A percentile compares a stretch with the other conserved stretches of the same genome.
phyloP scores from a whole-genome alignment of 2,888 invertebrate genomes.

The Drosophila eohydei region DNA sequence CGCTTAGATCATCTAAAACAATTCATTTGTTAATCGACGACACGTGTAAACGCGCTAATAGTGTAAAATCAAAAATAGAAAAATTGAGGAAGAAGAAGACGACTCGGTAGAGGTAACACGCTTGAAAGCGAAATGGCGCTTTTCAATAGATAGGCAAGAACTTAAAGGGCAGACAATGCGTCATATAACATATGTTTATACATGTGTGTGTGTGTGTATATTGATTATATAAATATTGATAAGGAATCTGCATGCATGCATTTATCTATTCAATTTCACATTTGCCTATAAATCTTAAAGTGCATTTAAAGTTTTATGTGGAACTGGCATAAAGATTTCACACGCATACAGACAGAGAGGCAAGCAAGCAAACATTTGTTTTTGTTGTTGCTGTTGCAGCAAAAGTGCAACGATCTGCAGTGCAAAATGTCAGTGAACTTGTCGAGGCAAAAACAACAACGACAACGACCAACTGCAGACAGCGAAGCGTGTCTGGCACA shows the following conservation, averaged over 20 bases:
- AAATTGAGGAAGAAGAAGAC: background rate
- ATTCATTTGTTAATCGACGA: slow-evolving; percentile 61
- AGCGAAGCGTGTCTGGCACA: slow-evolving; percentile 55
- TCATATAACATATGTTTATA: background rate
- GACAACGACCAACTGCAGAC: slow-evolving; percentile 30
- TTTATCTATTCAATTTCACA: background rate
- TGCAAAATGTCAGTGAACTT: slow-evolving; percentile 83
- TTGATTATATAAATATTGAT: background rate
- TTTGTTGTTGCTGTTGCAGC: slow-evolving; percentile 48
- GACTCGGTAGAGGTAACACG: background rate
- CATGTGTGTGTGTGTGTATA: background rate
- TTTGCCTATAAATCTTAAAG: background rate
- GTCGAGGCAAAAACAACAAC: slow-evolving; percentile 39
- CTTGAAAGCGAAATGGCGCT: background rate
- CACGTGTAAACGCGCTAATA: slow-evolving; percentile 66
- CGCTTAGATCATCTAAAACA: slow-evolving; percentile 6
- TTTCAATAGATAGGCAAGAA: slow-evolving; percentile 12
- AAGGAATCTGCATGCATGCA: slow-evolving; percentile 4
- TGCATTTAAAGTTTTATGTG: slow-evolving; percentile 7
- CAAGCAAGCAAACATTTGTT: slow-evolving; percentile 3
- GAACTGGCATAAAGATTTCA: slow-evolving; percentile 31
- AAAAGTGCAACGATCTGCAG: slow-evolving; percentile 83
- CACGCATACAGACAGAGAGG: slow-evolving; percentile 15
- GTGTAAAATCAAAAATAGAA: slow-evolving; percentile 10
- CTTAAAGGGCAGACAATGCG: slow-evolving; percentile 4